Conservation (phyloP, 2,888 invertebrate species). For the Drosophila mulleri region DNA sequence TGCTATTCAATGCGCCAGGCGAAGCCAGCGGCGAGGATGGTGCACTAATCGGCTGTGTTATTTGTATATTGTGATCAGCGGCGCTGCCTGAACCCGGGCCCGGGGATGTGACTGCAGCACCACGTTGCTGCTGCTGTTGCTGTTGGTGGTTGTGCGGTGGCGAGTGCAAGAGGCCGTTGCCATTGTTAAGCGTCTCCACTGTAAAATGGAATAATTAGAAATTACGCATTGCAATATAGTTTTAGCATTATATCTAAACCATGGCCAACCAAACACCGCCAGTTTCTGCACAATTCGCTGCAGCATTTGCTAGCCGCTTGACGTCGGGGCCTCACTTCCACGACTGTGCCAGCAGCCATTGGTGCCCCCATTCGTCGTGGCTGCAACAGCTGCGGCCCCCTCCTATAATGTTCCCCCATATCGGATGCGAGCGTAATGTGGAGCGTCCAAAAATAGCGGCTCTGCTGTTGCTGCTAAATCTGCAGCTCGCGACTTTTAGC, state of each 20-base stretch:
- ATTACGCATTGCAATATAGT: neutral
- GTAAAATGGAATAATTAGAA: constrained; percentile 36
- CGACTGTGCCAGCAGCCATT: constrained; percentile 18
- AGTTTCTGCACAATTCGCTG: constrained; percentile 57
- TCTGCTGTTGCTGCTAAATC: constrained; percentile 44
- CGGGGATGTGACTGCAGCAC: constrained; percentile 48
- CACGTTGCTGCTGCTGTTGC: constrained; percentile 67
- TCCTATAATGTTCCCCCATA: constrained; percentile 22
- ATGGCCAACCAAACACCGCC: constrained; percentile 54
- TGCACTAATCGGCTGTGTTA: constrained; percentile 93
- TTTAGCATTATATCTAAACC: constrained; percentile 17
- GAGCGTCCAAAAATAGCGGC: constrained; percentile 66
- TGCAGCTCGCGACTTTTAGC: constrained; percentile 48
- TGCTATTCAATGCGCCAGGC: constrained; percentile 85
- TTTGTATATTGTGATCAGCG: constrained; percentile 86
- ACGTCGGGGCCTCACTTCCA: constrained; percentile 43
- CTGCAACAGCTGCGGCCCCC: constrained; percentile 31
- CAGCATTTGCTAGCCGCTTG: constrained; percentile 47
- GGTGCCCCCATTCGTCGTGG: constrained; percentile 15
- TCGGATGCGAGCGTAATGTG: constrained; percentile 43
- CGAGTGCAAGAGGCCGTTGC: constrained; percentile 90
- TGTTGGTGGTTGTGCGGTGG: constrained; percentile 89
- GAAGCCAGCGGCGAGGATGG: constrained; percentile 93
- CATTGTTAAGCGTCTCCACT: constrained; percentile 89
- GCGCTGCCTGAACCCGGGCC: constrained; percentile 50